Evolutionary conservation across 2,888 invertebrate genomes (phyloP), one percentile per base, ranked within the genome.

Genomic region (Troides aeacus): DNA sequence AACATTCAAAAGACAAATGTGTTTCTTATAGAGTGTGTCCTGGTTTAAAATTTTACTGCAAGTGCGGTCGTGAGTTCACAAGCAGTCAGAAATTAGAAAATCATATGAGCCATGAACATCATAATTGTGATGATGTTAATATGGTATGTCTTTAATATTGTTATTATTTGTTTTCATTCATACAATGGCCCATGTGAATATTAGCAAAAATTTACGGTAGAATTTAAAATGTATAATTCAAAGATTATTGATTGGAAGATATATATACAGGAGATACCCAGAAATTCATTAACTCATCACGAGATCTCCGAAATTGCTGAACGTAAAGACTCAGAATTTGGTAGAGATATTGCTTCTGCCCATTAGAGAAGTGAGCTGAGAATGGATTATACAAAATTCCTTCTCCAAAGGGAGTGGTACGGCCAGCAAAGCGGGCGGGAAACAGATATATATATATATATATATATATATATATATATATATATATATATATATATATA

Each of bases 11-110:
- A 46, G 12, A 17, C 24, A 23, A 24, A 4, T 17, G 17, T 50
- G 2, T 46, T 62, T 50, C 17, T 62, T 50, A 15, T 50, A 63
- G 63, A 53, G 50, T 24, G 6, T 63, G 63, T 30, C 63, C 63
- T 15, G 63, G 63, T 10, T 50, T 63, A 6, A 63, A 63, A 17
- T 63, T 30, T 46, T 24, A 63, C 53, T 87, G 87, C 66, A 78
- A 81, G 66, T 87, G 88, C 70, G 84, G 86, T 6, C 77, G 75
- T 1, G 72, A 73, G 23, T 87, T 83, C 72, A 72, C 73, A 23
- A 83, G 74, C 65, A 83, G 78, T 64, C 77, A 80, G 61, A 80
- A 76, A 50, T 72, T 87, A 3, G 76, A 79, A 3, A 71, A 77
- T 65, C 86, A 87, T 70, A 74, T 82, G 65, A 75, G 74, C 57